Conservation (phyloP, 2,797 vertebrate species). For the Mormyrops boulengeri region DNA sequence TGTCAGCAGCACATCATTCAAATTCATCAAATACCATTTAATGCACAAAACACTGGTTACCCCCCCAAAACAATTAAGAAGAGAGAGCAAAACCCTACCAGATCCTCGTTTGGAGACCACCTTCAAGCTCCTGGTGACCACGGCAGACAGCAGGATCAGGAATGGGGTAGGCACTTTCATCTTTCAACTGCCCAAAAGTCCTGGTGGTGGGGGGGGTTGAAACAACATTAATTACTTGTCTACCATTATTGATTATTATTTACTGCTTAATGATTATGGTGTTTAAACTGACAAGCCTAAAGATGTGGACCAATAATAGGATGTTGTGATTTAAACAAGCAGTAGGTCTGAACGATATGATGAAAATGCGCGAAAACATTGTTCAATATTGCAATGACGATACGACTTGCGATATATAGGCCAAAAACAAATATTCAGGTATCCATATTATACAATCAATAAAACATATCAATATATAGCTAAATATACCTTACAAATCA, state of each 20-base stretch:
- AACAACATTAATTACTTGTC: not conserved
- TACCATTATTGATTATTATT: not conserved
- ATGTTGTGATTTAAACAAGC: not conserved
- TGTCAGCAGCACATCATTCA: not conserved
- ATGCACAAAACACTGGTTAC: not conserved
- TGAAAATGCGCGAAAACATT: not conserved
- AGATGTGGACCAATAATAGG: not conserved
- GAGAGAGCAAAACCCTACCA: slow-evolving; percentile 64
- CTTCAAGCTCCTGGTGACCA: slow-evolving; percentile 85
- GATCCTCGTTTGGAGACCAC: slow-evolving; percentile 96
- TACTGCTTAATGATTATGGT: not conserved
- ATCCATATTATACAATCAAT: not conserved
- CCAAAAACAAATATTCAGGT: not conserved
- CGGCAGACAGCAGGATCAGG: slow-evolving; percentile 83
- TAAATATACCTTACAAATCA: not conserved
- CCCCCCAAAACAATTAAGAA: not conserved
- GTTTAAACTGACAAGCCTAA: not conserved
- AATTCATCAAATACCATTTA: not conserved
- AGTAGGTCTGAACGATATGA: not conserved
- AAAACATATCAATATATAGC: not conserved
- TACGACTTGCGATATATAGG: not conserved
- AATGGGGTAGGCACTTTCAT: slow-evolving; percentile 89
- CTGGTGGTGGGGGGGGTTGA: slow-evolving; percentile 38
- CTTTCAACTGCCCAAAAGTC: slow-evolving; percentile 66
- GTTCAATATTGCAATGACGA: not conserved